A percentile compares a stretch with the other conserved stretches of the same genome.
Evolutionary conservation across 2,888 invertebrate genomes (phyloP).

Genomic region (Drosophila suboccidentalis): DNA sequence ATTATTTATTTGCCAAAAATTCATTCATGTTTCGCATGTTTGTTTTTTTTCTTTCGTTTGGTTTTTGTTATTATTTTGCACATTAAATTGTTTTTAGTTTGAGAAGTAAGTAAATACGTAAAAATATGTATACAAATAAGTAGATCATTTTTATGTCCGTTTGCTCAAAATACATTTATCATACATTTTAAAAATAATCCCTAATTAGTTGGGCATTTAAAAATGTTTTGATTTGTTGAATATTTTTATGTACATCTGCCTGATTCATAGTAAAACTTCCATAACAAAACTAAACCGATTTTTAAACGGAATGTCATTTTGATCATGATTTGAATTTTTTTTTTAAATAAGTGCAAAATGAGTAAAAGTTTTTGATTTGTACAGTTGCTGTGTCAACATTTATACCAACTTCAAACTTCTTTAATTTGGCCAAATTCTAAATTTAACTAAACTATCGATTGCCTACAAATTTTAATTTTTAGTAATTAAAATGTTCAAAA

Average conservation of each 20-base stretch:
- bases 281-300: not conserved
- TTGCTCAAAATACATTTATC: conserved; percentile 41
- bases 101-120: conserved; percentile 24
- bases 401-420: too few species aligned
- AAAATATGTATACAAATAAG: conserved; percentile 17
- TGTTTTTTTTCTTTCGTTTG: conserved; percentile 32
- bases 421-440: too few species aligned
- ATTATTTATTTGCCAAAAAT: conserved; percentile 72
- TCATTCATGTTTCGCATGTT: conserved; percentile 72
- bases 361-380: too few species aligned
- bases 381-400: too few species aligned
- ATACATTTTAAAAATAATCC: conserved; percentile 45
- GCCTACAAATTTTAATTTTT: too few species aligned
- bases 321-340: too few species aligned
- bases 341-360: too few species aligned
- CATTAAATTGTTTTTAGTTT: conserved; percentile 53
- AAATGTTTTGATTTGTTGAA: conserved; percentile 8
- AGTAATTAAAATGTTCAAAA: too few species aligned
- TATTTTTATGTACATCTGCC: not conserved
- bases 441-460: too few species aligned
- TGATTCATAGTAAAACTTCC: not conserved
- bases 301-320: too few species aligned
- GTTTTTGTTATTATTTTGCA: conserved; percentile 20
- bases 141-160: conserved; percentile 28
- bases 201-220: conserved; percentile 32